Evolutionary conservation across 2,888 invertebrate genomes (phyloP), one percentile per base, ranked within the genome.

Genomic region (Meghimatium bilineatum): DNA sequence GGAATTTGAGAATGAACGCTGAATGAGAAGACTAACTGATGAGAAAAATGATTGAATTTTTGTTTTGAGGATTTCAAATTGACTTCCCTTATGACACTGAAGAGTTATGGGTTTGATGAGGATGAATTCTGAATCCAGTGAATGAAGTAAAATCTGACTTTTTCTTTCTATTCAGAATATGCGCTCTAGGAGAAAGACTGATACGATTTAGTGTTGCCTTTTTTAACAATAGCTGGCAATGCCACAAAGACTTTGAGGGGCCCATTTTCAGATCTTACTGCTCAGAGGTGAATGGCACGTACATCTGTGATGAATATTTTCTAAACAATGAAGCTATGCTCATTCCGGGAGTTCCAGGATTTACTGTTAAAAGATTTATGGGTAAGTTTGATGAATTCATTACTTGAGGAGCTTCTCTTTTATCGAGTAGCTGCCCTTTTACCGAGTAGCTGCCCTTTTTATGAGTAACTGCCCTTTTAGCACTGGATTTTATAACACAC

Each of bases 141-240:
- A 5, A 44, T 8, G 44, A 44, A 44, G 44, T 44, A 12, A 44
- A 12, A 44, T 44, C 5, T 44, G 5, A 5, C 44, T 44, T 29
- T 23, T 49, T 36, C 1, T 63, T 5, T 60, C 36, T 63, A 23
- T 87, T 88, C 88, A 92, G 91, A 29, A 96, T 98, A 95, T 99
- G 99, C 94, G 96, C 97, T 82, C 95, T 99, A 78, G 99, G 99
- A 49, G 97, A 96, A 88, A 96, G 99, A 77, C 94, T 99, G 83
- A 94, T 99, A 79, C 85, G 90, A 0, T 87, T 87, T 10, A 85
- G 88, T 0, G 75, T 86, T 1, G 87, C 89, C 14, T 87, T 80
- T 76, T 90, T 85, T 10, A 90, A 91, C 80, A 95, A 94, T 6
- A 96, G 87, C 0, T 87, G 90, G 84, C 83, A 87, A 92, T 99